These are phyloP conservation scores for Oryzias sinensis DNA, from an alignment of 2,797 vertebrate species.

Conservation along the genomic window DNA sequence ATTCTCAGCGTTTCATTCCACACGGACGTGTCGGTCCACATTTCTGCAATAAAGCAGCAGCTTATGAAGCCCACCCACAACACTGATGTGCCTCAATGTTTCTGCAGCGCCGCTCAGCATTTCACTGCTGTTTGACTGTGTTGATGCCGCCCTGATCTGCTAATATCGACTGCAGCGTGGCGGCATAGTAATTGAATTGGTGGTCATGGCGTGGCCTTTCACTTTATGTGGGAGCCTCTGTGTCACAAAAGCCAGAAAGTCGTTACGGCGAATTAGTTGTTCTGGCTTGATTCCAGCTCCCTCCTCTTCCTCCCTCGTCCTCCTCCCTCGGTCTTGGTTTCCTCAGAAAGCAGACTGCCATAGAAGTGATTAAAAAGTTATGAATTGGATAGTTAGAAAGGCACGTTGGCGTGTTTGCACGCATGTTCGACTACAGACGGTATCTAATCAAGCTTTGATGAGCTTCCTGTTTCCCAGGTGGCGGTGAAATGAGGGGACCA, in stretches of 20 bases:
- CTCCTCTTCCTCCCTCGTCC: slow-evolving; percentile 23
- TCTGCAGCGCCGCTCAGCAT: slow-evolving; percentile 18
- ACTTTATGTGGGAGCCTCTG: slow-evolving; percentile 57
- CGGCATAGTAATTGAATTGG: slow-evolving; percentile 64
- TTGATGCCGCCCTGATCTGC: slow-evolving; percentile 38
- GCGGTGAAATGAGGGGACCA: slow-evolving; percentile 51
- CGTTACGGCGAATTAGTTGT: slow-evolving; percentile 75
- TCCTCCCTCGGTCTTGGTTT: slow-evolving; percentile 36
- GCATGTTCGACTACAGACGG: slow-evolving; percentile 41
- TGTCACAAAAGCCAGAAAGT: slow-evolving; percentile 67
- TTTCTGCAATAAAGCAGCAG: slow-evolving; percentile 29
- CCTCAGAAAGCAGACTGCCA: slow-evolving; percentile 32
- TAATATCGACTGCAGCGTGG: slow-evolving; percentile 39
- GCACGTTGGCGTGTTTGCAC: slow-evolving; percentile 39
- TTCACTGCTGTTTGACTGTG: slow-evolving; percentile 27
- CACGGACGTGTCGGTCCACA: slow-evolving; percentile 17
- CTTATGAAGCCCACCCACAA: slow-evolving; percentile 5
- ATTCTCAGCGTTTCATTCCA: slow-evolving; percentile 40
- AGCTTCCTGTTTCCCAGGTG: slow-evolving; percentile 66
- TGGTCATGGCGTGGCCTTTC: slow-evolving; percentile 48
- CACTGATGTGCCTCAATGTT: slow-evolving; percentile 35
- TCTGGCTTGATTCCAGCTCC: slow-evolving; percentile 58
- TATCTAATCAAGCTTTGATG: slow-evolving; percentile 72
- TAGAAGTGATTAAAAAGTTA: slow-evolving; percentile 46
- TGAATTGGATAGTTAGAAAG: slow-evolving; percentile 53